Percentiles rank a stretch among this genome's conserved stretches.
Evolutionary conservation across 2,888 invertebrate species (phyloP).

Genomic region (Eristalis pertinax): DNA sequence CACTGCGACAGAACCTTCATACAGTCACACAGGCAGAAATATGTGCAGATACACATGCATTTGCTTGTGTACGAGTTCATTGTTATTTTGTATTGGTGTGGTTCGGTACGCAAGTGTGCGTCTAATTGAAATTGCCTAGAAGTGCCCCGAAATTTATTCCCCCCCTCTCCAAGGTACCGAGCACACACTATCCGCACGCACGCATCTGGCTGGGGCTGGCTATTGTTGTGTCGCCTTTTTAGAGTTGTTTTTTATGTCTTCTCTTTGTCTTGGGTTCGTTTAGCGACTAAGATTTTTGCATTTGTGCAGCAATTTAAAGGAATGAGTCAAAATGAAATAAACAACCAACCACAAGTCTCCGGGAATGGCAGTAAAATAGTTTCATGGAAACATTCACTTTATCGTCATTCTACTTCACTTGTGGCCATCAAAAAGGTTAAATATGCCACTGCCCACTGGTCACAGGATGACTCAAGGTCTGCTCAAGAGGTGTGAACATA

Average conservation of each 20-base stretch:
- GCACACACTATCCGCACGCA: neutral
- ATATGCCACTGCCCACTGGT: neutral
- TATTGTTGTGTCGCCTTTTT: neutral
- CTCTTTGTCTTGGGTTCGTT: conserved; percentile 9
- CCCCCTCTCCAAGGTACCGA: neutral
- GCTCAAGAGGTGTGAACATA: neutral
- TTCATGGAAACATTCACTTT: neutral
- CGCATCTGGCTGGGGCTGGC: neutral
- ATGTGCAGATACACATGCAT: neutral
- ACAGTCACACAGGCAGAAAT: neutral
- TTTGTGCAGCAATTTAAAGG: conserved; percentile 27
- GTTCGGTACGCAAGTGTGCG: neutral
- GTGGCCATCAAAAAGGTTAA: neutral
- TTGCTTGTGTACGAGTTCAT: neutral
- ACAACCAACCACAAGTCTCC: neutral
- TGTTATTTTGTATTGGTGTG: neutral
- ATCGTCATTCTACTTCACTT: neutral
- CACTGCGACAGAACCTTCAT: neutral
- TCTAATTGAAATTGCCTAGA: conserved; percentile 21
- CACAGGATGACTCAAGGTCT: neutral
- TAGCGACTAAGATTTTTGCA: conserved; percentile 18
- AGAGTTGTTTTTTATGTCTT: conserved; percentile 1
- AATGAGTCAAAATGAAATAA: conserved; percentile 14
- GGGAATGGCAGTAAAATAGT: conserved; percentile 6
- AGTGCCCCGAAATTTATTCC: neutral